Evolutionary conservation across 37 sponge, comb jelly and placozoan species (phyloP), one percentile per base, ranked within the genome.

Genomic region (Oopsacas minuta): DNA sequence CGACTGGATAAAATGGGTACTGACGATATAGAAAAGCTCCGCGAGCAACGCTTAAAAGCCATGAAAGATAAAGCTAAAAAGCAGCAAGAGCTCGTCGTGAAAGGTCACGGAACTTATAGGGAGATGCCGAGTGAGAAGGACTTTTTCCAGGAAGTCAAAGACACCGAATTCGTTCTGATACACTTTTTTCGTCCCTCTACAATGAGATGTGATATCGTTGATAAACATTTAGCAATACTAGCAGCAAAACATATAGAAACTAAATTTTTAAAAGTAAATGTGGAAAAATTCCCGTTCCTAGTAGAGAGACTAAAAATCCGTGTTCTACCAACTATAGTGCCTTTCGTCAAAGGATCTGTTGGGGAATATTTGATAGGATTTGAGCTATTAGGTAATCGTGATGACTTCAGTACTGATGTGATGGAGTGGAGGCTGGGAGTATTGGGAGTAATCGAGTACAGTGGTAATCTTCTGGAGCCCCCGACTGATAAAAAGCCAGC

Each of bases 401-500:
- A 98, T 83, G 96, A 98, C 3, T 98, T 98, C 88, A 84, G 91
- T 32, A 98, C 95, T 36, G 96, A 95, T 75, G 90, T 93, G 90
- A 51, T 98, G 53, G 99, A 95, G 82, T 98, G 99, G 99, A 52
- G 99, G 36, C 53, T 98, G 37, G 99, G 95, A 22, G 87, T 89
- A 37, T 83, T 88, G 17, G 91, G 88, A 0, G 92, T 86, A 10
- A 89, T 98, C 86, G 87, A 92, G 83, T 95, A 98, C 82, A 81
- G 88, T 36, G 99, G 99, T 1, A 92, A 93, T 81, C 81, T 92
- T 22, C 38, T 88, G 38, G 96, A 95, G 75, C 92, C 94, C 53
- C 94, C 93, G 0, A 49, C 87, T 10, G 75, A 61, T 3, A 61
- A 61, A 34, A 61, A 61, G 22, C 75, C 7, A 61, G 75, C 75